Evolutionary conservation across 23 tunicate genomes (phyloP).

Genomic region (Trididemnum clinides): DNA sequence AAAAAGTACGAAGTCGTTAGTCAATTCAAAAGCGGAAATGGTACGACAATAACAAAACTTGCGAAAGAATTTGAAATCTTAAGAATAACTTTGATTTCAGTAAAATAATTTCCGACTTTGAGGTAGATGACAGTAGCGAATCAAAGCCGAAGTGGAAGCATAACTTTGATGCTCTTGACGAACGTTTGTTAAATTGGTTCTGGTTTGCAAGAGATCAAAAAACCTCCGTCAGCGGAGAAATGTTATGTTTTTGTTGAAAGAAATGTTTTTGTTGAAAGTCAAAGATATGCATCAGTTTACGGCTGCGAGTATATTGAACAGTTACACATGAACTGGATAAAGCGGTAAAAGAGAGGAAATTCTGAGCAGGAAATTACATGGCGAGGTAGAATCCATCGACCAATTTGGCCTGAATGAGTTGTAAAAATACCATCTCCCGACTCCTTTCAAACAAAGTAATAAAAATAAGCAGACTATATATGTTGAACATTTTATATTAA

Average conservation of each 20-base stretch:
- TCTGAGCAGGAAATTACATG: not conserved
- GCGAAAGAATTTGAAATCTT: not conserved
- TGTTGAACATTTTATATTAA: too few species aligned
- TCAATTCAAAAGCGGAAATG: constrained; percentile 17
- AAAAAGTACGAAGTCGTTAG: constrained; percentile 29
- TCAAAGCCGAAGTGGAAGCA: too few species aligned
- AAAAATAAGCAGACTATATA: too few species aligned
- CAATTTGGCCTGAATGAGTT: too few species aligned
- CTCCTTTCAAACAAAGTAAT: too few species aligned
- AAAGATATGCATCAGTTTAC: not conserved
- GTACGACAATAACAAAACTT: not conserved
- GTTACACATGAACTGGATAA: not conserved
- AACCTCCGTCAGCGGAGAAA: not conserved
- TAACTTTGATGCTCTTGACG: too few species aligned
- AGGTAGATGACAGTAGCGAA: not conserved
- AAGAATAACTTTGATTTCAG: constrained; percentile 6
- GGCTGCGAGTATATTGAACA: not conserved
- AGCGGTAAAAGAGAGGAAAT: not conserved
- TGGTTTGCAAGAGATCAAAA: not conserved
- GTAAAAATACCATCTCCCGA: not conserved
- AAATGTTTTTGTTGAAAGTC: not conserved
- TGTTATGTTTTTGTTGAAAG: too few species aligned
- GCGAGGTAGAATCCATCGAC: too few species aligned
- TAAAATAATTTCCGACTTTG: not conserved
- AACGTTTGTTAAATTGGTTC: too few species aligned